Evolutionary conservation across 1,140 invertebrate species (phyloP).

Genomic region (Pachypsylla venusta): DNA sequence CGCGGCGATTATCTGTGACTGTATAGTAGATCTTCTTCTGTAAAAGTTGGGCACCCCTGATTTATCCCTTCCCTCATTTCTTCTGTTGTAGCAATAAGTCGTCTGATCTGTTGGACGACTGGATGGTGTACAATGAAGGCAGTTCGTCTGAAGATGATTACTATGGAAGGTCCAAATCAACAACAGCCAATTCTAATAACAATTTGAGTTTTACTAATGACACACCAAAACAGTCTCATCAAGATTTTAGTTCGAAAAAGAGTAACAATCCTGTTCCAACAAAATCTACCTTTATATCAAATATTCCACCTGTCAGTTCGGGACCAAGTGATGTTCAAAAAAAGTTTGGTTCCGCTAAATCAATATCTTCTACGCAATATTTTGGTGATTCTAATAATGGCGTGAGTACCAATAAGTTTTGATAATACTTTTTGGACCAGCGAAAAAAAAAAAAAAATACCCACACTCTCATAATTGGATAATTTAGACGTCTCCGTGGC

Average conservation of each 20-base stretch:
- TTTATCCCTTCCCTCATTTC: too few species aligned
- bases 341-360: constrained; percentile 92
- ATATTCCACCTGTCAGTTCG: too few species aligned
- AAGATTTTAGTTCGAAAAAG: not conserved
- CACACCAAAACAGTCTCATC: not conserved
- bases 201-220: too few species aligned
- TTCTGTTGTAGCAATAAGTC: not conserved
- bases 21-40: too few species aligned
- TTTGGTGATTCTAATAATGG: constrained; percentile 45
- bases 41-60: too few species aligned
- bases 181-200: not conserved
- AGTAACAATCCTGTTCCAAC: not conserved
- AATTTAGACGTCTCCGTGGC: too few species aligned
- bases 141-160: not conserved
- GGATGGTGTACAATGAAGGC: not conserved
- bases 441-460: not conserved
- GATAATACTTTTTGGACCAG: not conserved
- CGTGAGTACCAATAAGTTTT: not conserved
- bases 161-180: not conserved
- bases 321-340: constrained; percentile 53
- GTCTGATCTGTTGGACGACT: not conserved
- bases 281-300: not conserved
- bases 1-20: too few species aligned
- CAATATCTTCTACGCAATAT: constrained; percentile 94
- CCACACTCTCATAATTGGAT: too few species aligned